Base-by-base conservation (phyloP, 1,140 invertebrate species). In the Homalodisca vitripennis region DNA sequence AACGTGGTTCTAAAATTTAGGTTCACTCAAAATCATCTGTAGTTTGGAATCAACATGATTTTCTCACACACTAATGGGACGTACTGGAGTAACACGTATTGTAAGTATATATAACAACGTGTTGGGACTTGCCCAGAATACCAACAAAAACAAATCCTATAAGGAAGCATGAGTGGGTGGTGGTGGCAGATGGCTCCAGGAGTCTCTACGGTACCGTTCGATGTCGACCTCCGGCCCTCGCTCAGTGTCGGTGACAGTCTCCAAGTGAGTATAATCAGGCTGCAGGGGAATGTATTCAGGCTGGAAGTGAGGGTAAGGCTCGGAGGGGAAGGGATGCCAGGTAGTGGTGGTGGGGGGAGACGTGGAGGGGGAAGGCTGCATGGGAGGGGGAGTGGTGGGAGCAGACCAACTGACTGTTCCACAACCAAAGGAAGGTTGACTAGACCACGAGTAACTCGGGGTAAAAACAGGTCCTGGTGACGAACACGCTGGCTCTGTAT, bases 271-370 rank as follows among this genome's bases (percentile, higher is more conserved):
- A n/a, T n/a, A n/a, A n/a, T n/a, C n/a, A n/a, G n/a, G n/a, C n/a
- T n/a, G n/a, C 32, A 46, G 32, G 22, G 27, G 63, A 17, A 22
- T 27, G 34, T 66, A 66, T 17, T 65, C 68, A 22, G 62, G 53
- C 26, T 69, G 68, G 41, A 65, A 64, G 32, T 70, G 68, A 20
- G 41, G 60, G 30, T 65, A 70, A 1, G 47, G 32, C 17, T 64
- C 46, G 6, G 63, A 62, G 14, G 60, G 27, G 29, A 66, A 51
- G 17, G 68, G 31, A 27, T 70, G 48, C 68, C 68, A 70, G 10
- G 48, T 34, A 26, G 62, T 63, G 24, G 55, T 41, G 22, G 63
- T 47, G 51, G 29, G 24, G 17, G 67, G 22, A 2, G 60, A 29
- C 3, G 32, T 26, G 3, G 60, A 29, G 14, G 60, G 30, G 1